Conservation (phyloP, 2,797 vertebrate genomes). For the Oreonectes daqikongensis region DNA sequence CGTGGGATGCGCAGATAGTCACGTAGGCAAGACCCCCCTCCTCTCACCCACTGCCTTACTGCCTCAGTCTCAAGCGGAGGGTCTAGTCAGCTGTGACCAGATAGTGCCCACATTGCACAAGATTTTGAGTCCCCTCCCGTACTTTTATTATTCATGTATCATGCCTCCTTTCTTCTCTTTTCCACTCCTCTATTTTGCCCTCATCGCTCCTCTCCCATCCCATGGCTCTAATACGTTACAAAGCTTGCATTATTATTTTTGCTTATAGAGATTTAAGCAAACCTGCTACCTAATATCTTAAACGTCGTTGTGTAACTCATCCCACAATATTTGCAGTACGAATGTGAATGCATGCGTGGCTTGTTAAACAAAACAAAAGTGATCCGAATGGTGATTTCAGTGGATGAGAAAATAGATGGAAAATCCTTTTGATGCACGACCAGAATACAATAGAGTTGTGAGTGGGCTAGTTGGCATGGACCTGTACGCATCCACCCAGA, state of each 20-base stretch:
- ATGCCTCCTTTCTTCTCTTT: conserved; percentile 15
- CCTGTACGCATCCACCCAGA: not conserved
- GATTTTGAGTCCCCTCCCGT: conserved; percentile 4
- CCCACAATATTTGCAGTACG: not conserved
- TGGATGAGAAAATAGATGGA: not conserved
- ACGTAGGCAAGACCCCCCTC: conserved; percentile 47
- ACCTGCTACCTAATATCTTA: too few species aligned
- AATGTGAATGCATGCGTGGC: not conserved
- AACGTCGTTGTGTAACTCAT: not conserved
- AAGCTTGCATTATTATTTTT: too few species aligned
- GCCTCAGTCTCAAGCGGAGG: conserved; percentile 25
- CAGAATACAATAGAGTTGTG: not conserved
- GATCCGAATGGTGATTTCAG: not conserved
- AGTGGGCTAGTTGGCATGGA: not conserved
- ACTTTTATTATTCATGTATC: conserved; percentile 4
- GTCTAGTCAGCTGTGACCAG: conserved; percentile 44
- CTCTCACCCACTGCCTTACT: not conserved
- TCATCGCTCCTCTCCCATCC: not conserved
- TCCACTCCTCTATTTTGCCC: not conserved
- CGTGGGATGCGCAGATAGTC: conserved; percentile 40
- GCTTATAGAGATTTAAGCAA: too few species aligned
- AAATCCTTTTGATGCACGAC: not conserved
- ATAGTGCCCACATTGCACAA: conserved; percentile 34
- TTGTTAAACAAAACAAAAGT: not conserved
- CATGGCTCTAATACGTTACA: too few species aligned